A percentile compares a stretch with the other conserved stretches of the same genome.
Conservation (phyloP, 2,113 vertebrate genomes). For the Corydoras maculifer region DNA sequence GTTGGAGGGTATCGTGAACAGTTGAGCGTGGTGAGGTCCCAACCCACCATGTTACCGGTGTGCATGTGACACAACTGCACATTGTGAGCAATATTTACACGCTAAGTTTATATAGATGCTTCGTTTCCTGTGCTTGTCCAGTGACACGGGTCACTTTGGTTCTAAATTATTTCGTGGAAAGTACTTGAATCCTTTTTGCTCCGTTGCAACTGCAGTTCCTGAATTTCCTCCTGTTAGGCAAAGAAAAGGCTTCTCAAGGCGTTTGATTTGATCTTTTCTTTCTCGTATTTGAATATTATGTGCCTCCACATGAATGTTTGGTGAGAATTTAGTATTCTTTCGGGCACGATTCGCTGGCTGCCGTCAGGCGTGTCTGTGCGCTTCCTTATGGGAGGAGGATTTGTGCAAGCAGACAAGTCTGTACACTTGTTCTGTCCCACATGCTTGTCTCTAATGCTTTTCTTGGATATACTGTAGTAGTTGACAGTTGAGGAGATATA, state of each 20-base stretch:
- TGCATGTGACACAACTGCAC: slow-evolving; percentile 40
- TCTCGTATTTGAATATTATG: slow-evolving; percentile 33
- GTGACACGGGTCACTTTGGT: slow-evolving; percentile 46
- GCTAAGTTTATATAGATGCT: slow-evolving; percentile 46
- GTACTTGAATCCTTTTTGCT: slow-evolving; percentile 63
- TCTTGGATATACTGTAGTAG: too few species aligned
- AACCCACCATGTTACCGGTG: neutral
- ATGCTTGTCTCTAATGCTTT: too few species aligned
- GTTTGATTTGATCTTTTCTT: neutral
- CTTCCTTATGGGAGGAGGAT: slow-evolving; percentile 20
- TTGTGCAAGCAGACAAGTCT: neutral
- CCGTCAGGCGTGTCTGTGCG: slow-evolving; percentile 27
- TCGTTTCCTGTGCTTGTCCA: slow-evolving; percentile 12
- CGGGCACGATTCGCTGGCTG: slow-evolving; percentile 47
- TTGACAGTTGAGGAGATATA: too few species aligned
- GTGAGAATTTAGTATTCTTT: slow-evolving; percentile 29
- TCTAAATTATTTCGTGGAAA: slow-evolving; percentile 67
- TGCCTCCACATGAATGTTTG: slow-evolving; percentile 35
- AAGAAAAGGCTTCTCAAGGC: slow-evolving; percentile 34
- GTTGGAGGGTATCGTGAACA: too few species aligned
- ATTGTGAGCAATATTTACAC: slow-evolving; percentile 57
- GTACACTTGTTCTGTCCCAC: neutral
- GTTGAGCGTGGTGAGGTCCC: neutral
- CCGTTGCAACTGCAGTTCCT: slow-evolving; percentile 15
- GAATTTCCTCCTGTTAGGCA: slow-evolving; percentile 37